phyloP scores from a whole-genome alignment of 2,797 vertebrate genomes.

The Sebastes taczanowskii region DNA sequence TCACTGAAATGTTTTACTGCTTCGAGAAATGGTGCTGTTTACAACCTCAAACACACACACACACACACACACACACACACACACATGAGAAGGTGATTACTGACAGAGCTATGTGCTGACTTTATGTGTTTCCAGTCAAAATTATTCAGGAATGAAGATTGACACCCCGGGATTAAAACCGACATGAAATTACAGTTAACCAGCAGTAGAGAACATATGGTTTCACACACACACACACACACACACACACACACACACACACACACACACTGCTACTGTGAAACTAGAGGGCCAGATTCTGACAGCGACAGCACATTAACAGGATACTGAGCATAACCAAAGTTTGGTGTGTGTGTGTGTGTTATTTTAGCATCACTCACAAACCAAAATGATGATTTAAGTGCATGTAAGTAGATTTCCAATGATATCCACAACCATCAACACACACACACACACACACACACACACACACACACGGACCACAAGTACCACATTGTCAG shows the following conservation, averaged over 20 bases:
- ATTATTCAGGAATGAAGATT: slow-evolving; percentile 72
- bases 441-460: background rate
- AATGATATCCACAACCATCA: slow-evolving; percentile 10
- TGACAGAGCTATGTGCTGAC: slow-evolving; percentile 61
- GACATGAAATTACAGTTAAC: slow-evolving; percentile 67
- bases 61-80: slow-evolving; percentile 36
- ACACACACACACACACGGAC: slow-evolving; percentile 17
- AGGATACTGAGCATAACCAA: slow-evolving; percentile 1
- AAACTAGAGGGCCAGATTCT: slow-evolving; percentile 19
- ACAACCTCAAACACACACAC: slow-evolving; percentile 34
- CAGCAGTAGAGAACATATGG: slow-evolving; percentile 42
- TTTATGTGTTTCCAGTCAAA: slow-evolving; percentile 67
- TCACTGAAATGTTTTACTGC: slow-evolving; percentile 38
- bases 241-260: background rate
- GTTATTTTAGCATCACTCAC: slow-evolving; percentile 52
- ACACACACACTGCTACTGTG: background rate
- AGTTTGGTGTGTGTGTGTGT: slow-evolving; percentile 8
- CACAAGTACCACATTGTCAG: slow-evolving; percentile 55
- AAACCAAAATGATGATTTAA: slow-evolving; percentile 61
- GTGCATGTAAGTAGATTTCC: slow-evolving; percentile 62
- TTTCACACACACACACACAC: slow-evolving; percentile 10
- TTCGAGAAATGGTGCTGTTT: slow-evolving; percentile 47
- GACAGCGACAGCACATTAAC: slow-evolving; percentile 28
- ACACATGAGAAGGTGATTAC: slow-evolving; percentile 57
- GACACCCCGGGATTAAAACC: slow-evolving; percentile 72